Percentiles rank a stretch among this genome's conserved stretches.
These are phyloP conservation scores for Teleogryllus occipitalis DNA, from an alignment of 1,140 invertebrate genomes.

Conservation along the genomic window DNA sequence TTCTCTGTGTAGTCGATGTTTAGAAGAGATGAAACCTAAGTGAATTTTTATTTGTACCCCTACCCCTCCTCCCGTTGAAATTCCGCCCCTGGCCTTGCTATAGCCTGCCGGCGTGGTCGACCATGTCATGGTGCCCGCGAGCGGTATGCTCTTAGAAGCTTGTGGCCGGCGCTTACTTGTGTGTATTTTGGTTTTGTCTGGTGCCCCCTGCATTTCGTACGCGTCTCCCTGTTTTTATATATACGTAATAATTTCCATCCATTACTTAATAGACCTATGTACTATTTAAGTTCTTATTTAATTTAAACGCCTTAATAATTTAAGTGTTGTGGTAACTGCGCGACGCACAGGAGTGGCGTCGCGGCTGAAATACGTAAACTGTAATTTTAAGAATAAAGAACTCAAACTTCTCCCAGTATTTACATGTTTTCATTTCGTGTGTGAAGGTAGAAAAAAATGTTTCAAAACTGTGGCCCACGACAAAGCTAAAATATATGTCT, in stretches of 20 bases:
- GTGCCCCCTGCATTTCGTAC: not conserved
- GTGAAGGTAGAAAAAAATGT: not conserved
- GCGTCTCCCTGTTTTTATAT: not conserved
- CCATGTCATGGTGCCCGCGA: too few species aligned
- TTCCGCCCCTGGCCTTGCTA: not conserved
- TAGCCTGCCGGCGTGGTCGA: too few species aligned
- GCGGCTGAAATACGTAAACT: conserved; percentile 3
- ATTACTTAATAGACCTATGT: not conserved
- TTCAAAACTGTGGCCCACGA: not conserved
- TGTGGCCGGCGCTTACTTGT: not conserved
- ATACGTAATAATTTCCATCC: conserved; percentile 5
- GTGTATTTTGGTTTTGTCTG: conserved; percentile 4
- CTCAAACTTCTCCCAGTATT: not conserved
- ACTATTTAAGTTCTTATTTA: not conserved
- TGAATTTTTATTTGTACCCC: not conserved
- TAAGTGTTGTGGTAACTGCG: not conserved
- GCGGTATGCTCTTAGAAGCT: too few species aligned
- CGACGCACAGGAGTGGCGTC: not conserved
- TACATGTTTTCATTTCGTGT: not conserved
- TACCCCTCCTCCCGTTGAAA: not conserved
- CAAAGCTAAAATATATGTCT: conserved; percentile 5
- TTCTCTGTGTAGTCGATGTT: conserved; percentile 4
- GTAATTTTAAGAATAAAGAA: conserved; percentile 1
- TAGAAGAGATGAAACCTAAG: not conserved
- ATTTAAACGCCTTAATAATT: not conserved